Percentiles rank a stretch among this genome's conserved stretches.
Evolutionary conservation across 2,113 vertebrate genomes (phyloP).

Genomic region (crab-eating macaque (Macaca fascicularis)): T2T-MFA8v1.1 NC_088390.1:50583501-50584000

Average conservation of each 20-base stretch:
- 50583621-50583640: background rate
- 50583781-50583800: background rate
- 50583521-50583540: background rate
- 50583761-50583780: background rate
- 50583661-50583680: background rate
- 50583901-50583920: background rate
- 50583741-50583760: background rate
- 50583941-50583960: background rate
- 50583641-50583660: background rate
- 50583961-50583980: background rate
- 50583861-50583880: background rate
- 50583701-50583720: background rate
- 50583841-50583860: background rate
- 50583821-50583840: background rate
- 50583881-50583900: background rate
- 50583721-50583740: background rate
- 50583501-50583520: background rate
- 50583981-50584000: background rate
- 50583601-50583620: constrained; percentile 10
- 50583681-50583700: background rate
- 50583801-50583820: background rate
- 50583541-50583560: background rate
- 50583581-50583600: background rate
- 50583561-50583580: background rate
- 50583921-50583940: background rate